Base-by-base conservation (phyloP, 2,888 invertebrate species). In the Oligia strigilis region DNA sequence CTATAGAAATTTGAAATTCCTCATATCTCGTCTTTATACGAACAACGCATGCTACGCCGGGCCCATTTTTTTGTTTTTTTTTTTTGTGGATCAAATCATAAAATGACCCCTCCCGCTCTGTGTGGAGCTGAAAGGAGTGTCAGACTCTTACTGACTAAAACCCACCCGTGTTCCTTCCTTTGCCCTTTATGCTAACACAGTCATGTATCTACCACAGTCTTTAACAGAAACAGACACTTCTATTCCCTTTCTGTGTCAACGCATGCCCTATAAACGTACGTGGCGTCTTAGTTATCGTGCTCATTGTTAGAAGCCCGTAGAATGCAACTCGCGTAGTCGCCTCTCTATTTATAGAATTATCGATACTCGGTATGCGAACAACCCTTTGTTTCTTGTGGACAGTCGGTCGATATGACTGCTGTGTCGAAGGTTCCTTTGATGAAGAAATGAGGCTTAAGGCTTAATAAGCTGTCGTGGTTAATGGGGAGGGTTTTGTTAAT, bases 251-350 rank as follows among this genome's bases (percentile, higher is more conserved):
- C 72, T 85, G 62, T 88, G 87, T 87, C 89, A 90, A 75, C 75
- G 78, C 69, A 80, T 85, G 87, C 75, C 85, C 89, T 81, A 90
- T 78, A 83, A 86, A 89, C 85, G 81, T 78, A 77, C 73, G 69
- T 75, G 79, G 55, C 71, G 77, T 90, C 89, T 88, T 86, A 72
- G 82, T 82, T 86, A 83, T 82, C 88, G 75, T 80, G 46, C 78
- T 85, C 87, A 89, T 91, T 92, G 93, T 92, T 88, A 79, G 94
- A 93, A 94, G 92, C 93, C 94, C 89, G 82, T 82, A 88, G 91
- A 93, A 90, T 92, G 92, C 93, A 90, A 85, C 86, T 82, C 49
- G 73, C 77, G 81, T 17, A 75, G 80, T 69, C 43, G 36, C 60
- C 13, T n/a, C 80, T 87, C 92, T 92, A 92, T 93, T 89, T 91